phyloP scores from a whole-genome alignment of 2,888 invertebrate genomes.

The Cylindroiulus punctatus region DNA sequence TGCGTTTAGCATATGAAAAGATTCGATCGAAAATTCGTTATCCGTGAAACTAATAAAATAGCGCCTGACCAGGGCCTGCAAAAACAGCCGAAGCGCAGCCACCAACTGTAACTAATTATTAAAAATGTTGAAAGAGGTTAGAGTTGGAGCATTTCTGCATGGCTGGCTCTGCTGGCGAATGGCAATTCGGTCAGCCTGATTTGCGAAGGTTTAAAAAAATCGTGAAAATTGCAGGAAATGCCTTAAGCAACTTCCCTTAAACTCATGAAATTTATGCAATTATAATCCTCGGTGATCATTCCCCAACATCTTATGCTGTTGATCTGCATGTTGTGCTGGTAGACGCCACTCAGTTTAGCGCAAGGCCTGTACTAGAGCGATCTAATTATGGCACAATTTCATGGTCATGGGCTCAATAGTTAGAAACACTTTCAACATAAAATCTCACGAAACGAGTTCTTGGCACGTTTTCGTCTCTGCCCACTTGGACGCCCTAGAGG shows the following conservation, averaged over 20 bases:
- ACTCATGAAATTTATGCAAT: not conserved
- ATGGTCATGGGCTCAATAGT: conserved; percentile 23
- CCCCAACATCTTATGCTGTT: not conserved
- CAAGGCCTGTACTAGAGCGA: not conserved
- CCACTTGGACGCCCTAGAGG: not conserved
- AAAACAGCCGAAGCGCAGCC: not conserved
- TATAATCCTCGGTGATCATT: not conserved
- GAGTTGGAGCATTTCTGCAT: not conserved
- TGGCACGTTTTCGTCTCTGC: conserved; percentile 13
- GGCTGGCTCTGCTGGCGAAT: not conserved
- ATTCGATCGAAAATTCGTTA: conserved; percentile 9
- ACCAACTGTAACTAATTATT: conserved; percentile 34
- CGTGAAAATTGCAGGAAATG: conserved; percentile 21
- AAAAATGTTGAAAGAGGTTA: not conserved
- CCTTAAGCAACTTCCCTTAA: not conserved
- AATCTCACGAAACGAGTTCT: not conserved
- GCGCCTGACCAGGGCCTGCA: not conserved
- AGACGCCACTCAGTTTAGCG: not conserved
- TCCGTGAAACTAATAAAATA: conserved; percentile 12
- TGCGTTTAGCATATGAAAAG: not conserved
- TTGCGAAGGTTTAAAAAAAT: not conserved
- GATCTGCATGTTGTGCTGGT: not conserved
- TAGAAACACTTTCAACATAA: conserved; percentile 32
- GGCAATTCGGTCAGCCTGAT: not conserved
- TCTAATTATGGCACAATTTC: conserved; percentile 23